Percentiles rank a stretch among this genome's conserved stretches.
These are phyloP conservation scores for Tapera naevia DNA, from an alignment of 2,797 vertebrate genomes.

Conservation along the genomic window DNA sequence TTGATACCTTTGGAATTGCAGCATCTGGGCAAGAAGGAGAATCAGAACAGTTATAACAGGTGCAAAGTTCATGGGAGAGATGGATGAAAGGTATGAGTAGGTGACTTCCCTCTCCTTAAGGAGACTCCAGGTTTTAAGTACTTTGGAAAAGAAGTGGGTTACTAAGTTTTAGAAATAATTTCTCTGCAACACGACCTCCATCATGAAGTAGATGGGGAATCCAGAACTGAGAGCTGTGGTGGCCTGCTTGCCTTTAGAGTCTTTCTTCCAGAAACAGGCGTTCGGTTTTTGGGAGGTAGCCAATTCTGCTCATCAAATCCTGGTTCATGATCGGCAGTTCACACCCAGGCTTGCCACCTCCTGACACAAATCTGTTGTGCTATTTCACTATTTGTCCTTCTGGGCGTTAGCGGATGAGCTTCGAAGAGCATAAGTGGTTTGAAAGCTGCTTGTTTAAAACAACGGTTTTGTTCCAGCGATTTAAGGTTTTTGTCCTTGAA, in stretches of 20 bases:
- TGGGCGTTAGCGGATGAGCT: background rate
- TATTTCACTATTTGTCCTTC: conserved; percentile 61
- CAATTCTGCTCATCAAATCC: conserved; percentile 39
- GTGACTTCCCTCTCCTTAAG: background rate
- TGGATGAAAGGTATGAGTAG: background rate
- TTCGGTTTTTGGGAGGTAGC: conserved; percentile 35
- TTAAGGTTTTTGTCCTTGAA: background rate
- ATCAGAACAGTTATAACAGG: background rate
- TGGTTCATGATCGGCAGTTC: conserved; percentile 53
- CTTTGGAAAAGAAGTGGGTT: background rate
- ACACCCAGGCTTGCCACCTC: conserved; percentile 58
- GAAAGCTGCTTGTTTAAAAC: background rate
- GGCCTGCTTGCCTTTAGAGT: background rate
- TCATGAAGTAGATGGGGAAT: background rate
- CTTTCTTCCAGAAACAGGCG: conserved; percentile 2
- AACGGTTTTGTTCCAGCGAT: fast-evolving
- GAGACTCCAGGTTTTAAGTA: background rate
- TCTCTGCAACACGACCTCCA: background rate
- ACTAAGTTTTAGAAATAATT: background rate
- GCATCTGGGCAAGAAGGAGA: background rate
- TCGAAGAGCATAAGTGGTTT: background rate
- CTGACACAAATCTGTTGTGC: conserved; percentile 67
- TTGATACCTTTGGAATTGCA: background rate
- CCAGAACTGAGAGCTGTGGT: background rate
- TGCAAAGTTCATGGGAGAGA: background rate